Evolutionary conservation across 2,797 vertebrate species (phyloP), one percentile per base, ranked within the genome.

Genomic region (Pseudomugil gertrudae): DNA sequence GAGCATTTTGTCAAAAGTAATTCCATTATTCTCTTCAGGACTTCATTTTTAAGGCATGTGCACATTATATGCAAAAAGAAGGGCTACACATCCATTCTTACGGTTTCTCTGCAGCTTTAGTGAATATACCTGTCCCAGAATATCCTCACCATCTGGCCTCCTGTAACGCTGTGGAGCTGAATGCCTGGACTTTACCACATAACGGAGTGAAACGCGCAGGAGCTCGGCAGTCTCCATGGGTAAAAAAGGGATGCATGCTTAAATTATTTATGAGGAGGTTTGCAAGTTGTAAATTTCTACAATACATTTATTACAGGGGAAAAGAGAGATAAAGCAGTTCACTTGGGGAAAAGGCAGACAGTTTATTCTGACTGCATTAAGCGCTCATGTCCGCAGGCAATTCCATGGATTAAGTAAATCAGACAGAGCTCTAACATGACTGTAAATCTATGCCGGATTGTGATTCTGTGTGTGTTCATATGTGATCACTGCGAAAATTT

Each of bases 161-260:
- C 63, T 5, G n/a, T 45, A 30, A 53, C 73, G 69, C 3, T 26
- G 56, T 54, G 9, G 48, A 26, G 67, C 79, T 83, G 75, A 43
- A 84, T 69, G 79, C 24, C 74, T 63, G 78, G 15, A 76, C 86
- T 90, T 90, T 84, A 89, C 78, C 74, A 73, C 77, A 84, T 84
- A 73, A 72, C 69, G 84, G 30, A 79, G 82, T 69, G 66, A 67
- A 83, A 84, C 75, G 75, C 58, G 63, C 36, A 52, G 35, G 38
- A 63, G 68, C 56, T 53, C 0, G 0, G 38, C 53, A 48, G 67
- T 59, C 77, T 72, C 36, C 19, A 1, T 11, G 24, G 50, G 60
- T 71, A 85, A 82, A 79, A 84, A 83, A 69, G 15, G 69, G 78
- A 81, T 53, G 54, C 58, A 54, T 15, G 17, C 65, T 61, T 74